A percentile compares a stretch with the other conserved stretches of the same genome.
These are phyloP conservation scores for Chunga burmeisteri DNA, from an alignment of 2,113 vertebrate genomes.

Conservation along the genomic window DNA sequence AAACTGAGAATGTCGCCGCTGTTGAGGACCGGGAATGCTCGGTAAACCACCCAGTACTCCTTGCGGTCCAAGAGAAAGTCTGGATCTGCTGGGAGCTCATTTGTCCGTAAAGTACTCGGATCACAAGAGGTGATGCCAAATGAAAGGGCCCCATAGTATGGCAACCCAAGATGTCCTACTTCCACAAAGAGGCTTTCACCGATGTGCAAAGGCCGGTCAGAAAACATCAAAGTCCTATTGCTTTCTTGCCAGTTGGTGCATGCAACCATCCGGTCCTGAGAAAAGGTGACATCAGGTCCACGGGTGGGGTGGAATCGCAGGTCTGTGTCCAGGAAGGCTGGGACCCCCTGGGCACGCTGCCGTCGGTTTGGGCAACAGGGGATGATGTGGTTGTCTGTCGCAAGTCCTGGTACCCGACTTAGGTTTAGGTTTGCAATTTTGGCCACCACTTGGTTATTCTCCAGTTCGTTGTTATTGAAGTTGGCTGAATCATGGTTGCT, in stretches of 20 bases:
- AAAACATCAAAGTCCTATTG: slow-evolving; percentile 92
- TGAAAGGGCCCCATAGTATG: slow-evolving; percentile 87
- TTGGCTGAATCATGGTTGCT: slow-evolving; percentile 97
- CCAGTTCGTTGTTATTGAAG: slow-evolving; percentile 97
- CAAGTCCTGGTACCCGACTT: slow-evolving; percentile 73
- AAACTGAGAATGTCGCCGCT: slow-evolving; percentile 92
- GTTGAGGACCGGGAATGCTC: slow-evolving; percentile 85
- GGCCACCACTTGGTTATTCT: slow-evolving; percentile 94
- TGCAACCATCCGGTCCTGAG: slow-evolving; percentile 87
- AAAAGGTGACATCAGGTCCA: slow-evolving; percentile 90
- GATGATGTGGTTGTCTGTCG: slow-evolving; percentile 80
- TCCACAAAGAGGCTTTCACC: slow-evolving; percentile 93
- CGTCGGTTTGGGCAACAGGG: slow-evolving; percentile 84
- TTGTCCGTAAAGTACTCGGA: slow-evolving; percentile 87
- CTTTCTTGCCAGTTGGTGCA: slow-evolving; percentile 92
- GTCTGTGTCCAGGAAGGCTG: slow-evolving; percentile 86
- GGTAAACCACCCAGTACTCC: slow-evolving; percentile 97
- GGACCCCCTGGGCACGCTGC: slow-evolving; percentile 73
- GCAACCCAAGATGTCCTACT: slow-evolving; percentile 88
- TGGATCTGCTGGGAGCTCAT: slow-evolving; percentile 91
- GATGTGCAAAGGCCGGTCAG: slow-evolving; percentile 87
- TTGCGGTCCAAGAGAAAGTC: slow-evolving; percentile 94
- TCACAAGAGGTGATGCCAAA: slow-evolving; percentile 97
- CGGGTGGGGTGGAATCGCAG: slow-evolving; percentile 91
- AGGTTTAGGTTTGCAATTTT: slow-evolving; percentile 93